These are phyloP conservation scores for Gambusia yucatana DNA, from an alignment of 2,797 vertebrate genomes.

Conservation along the genomic window DNA sequence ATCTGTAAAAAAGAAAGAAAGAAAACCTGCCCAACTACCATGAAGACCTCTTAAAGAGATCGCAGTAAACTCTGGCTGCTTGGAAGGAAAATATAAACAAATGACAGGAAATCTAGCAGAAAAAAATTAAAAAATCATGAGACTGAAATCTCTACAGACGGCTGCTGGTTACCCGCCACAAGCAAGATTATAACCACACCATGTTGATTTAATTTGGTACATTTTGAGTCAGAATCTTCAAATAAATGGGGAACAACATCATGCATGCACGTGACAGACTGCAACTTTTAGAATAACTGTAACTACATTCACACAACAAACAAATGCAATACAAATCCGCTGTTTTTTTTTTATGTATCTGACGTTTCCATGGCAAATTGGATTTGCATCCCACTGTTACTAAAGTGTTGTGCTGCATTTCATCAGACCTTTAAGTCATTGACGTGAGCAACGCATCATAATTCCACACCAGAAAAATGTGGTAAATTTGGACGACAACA, in stretches of 20 bases:
- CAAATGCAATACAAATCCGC: too few species aligned
- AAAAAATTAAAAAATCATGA: not conserved
- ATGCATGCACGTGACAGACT: slow-evolving; percentile 4
- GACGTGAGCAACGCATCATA: too few species aligned
- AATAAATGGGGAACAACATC: slow-evolving; percentile 14
- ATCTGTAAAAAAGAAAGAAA: not conserved
- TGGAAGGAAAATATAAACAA: not conserved
- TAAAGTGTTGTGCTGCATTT: too few species aligned
- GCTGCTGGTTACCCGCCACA: not conserved
- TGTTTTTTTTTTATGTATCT: too few species aligned
- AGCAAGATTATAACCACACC: not conserved
- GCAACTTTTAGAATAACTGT: not conserved
- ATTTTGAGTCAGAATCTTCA: not conserved
- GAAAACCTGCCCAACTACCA: not conserved
- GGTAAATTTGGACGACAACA: too few species aligned
- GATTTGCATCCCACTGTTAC: too few species aligned
- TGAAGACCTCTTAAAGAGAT: not conserved
- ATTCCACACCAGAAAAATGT: too few species aligned
- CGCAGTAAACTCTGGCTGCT: not conserved
- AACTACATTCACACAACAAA: too few species aligned
- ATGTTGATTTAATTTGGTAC: not conserved
- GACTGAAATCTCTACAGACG: not conserved
- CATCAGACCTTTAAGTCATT: too few species aligned
- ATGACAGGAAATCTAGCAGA: not conserved
- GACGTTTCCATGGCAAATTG: too few species aligned